phyloP scores from a whole-genome alignment of 1,140 invertebrate genomes.

The Fopius arisanus region DNA sequence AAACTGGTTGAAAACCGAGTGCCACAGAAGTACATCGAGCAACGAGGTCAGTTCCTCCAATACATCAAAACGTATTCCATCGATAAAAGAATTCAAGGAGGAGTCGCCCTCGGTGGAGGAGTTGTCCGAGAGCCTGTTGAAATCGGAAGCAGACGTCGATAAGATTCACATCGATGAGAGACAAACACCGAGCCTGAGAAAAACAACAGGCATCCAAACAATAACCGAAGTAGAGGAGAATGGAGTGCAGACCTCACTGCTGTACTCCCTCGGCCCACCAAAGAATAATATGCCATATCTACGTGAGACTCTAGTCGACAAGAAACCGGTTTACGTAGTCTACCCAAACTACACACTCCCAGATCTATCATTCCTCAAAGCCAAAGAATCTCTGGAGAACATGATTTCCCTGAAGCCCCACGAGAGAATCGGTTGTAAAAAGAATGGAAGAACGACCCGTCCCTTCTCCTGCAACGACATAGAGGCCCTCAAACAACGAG shows the following conservation, averaged over 20 bases:
- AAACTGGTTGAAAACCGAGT: constrained; percentile 58
- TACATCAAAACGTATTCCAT: constrained; percentile 44
- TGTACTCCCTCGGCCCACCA: constrained; percentile 42
- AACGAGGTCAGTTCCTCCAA: constrained; percentile 32
- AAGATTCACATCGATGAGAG: constrained; percentile 32
- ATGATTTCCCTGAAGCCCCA: constrained; percentile 67
- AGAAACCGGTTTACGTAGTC: constrained; percentile 84
- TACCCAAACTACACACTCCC: constrained; percentile 93
- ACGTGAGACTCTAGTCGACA: constrained; percentile 60
- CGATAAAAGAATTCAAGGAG: constrained; percentile 61
- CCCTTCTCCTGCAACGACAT: constrained; percentile 87
- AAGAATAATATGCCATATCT: constrained; percentile 40
- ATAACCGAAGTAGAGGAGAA: constrained; percentile 57
- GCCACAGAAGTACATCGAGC: constrained; percentile 41
- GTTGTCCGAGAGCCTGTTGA: constrained; percentile 61
- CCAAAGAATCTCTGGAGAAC: constrained; percentile 71
- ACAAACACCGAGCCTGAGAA: constrained; percentile 37
- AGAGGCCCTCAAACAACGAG: constrained; percentile 79
- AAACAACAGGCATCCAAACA: constrained; percentile 52
- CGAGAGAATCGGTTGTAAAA: constrained; percentile 50
- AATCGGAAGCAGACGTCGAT: constrained; percentile 44
- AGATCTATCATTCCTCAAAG: constrained; percentile 84
- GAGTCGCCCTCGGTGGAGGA: constrained; percentile 64
- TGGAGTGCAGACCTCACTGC: constrained; percentile 58
- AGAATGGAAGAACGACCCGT: constrained; percentile 58